Conservation (phyloP, 2,888 invertebrate genomes). For the Sialis lutaria region DNA sequence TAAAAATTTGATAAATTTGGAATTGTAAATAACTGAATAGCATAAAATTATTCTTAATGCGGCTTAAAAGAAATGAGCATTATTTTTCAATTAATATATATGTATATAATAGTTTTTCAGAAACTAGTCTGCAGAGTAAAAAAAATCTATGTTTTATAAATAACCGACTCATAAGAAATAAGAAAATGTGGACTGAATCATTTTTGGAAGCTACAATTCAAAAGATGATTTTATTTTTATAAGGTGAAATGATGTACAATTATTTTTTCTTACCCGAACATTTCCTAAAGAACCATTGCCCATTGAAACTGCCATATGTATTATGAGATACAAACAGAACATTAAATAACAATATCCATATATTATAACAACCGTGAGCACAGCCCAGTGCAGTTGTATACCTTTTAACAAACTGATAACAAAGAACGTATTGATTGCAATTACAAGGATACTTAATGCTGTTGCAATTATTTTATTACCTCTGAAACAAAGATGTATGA, state of each 20-base stretch:
- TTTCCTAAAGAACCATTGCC: slow-evolving; percentile 34
- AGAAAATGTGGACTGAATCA: too few relatives aligned
- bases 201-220: too few relatives aligned
- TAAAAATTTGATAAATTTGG: too few relatives aligned
- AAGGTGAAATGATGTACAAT: slow-evolving; percentile 3
- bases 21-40: too few relatives aligned
- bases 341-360: slow-evolving; percentile 47
- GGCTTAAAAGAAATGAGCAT: too few relatives aligned
- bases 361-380: slow-evolving; percentile 30
- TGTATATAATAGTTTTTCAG: too few relatives aligned
- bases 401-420: slow-evolving; percentile 41
- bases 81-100: too few relatives aligned
- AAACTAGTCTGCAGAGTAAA: too few relatives aligned
- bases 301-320: slow-evolving; percentile 53
- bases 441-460: slow-evolving; percentile 47
- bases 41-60: too few relatives aligned
- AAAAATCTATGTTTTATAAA: too few relatives aligned
- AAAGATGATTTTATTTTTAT: too few relatives aligned
- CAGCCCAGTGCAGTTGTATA: slow-evolving; percentile 24
- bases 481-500: slow-evolving; percentile 29
- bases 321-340: slow-evolving; percentile 56
- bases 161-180: too few relatives aligned
- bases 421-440: slow-evolving; percentile 65
- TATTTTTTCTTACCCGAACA: slow-evolving; percentile 25
- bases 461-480: slow-evolving; percentile 50